Evolutionary conservation across 37 sponge, comb jelly and placozoan genomes (phyloP).

Genomic region (Oscarella lobularis): DNA sequence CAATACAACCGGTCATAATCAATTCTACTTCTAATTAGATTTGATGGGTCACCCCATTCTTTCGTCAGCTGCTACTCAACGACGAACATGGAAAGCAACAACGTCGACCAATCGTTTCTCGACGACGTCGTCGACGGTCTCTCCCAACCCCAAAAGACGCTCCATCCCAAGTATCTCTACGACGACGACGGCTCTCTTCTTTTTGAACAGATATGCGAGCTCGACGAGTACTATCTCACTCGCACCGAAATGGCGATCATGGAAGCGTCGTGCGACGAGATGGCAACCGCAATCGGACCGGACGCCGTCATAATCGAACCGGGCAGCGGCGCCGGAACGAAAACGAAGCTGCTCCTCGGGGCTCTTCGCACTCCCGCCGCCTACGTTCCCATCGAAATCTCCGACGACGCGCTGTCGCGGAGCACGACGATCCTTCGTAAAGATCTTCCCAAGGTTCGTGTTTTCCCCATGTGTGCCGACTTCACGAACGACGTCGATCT

Average conservation of each 20-base stretch:
- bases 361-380: neutral
- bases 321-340: conserved; percentile 9
- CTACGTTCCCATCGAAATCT: neutral
- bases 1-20: too few species aligned
- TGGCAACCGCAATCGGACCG: neutral
- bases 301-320: conserved; percentile 6
- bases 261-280: neutral
- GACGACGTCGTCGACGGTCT: neutral
- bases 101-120: too few species aligned
- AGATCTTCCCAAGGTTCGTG: neutral
- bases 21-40: too few species aligned
- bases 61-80: too few species aligned
- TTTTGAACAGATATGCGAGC: conserved; percentile 9
- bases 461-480: neutral
- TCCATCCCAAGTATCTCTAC: neutral
- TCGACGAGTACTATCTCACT: conserved; percentile 12
- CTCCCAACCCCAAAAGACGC: neutral
- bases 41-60: too few species aligned
- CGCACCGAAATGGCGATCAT: conserved; percentile 8
- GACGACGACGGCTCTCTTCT: conserved; percentile 10
- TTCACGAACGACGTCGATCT: neutral
- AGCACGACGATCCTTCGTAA: neutral
- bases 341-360: conserved; percentile 7
- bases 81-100: too few species aligned
- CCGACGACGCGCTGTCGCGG: neutral